Evolutionary conservation across 2,888 invertebrate species (phyloP), one percentile per base, ranked within the genome.

Genomic region (Artemia sp.): DNA sequence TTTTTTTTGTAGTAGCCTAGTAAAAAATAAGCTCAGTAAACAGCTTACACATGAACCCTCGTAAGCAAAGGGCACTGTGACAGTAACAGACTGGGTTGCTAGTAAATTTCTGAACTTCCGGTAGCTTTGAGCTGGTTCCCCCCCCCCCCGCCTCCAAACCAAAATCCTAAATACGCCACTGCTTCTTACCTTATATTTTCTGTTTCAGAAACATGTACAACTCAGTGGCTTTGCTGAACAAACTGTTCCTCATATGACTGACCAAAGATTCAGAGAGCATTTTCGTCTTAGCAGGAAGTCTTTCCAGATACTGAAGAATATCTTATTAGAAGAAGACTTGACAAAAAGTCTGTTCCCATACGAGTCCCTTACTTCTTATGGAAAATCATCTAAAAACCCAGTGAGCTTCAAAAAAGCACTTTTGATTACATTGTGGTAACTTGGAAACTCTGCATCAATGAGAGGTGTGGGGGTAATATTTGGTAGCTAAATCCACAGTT

Each of bases 181-280:
- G n/a, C n/a, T n/a, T n/a, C n/a, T n/a, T n/a, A 58, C 58, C 14
- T n/a, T 3, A 58, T 58, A 58, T 12, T 14, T 4, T 58, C 3
- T 58, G 12, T n/a, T 58, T 58, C 6, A 58, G 58, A 14, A 58
- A 12, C 58, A 58, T 14, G 4, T 58, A 0, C 58, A 58, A 14
- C n/a, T 58, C n/a, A 58, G 4, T 4, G 4, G 58, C 58, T 58
- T 58, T 4, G 6, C 58, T 3, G 58, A 5, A 58, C 12, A 12
- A n/a, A 58, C 58, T n/a, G 58, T 58, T n/a, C 58, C 6, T 14
- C 58, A 58, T n/a, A 4, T 58, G 58, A 58, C 58, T 6, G 6
- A 53, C 14, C 58, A 14, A 53, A 53, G 58, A 53, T 53, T 53
- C 5, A 53, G 58, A 53, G 58, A 53, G 58, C 58, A 53, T 53